These are phyloP conservation scores for Siniperca chuatsi DNA, from an alignment of 2,113 vertebrate genomes.

Conservation along the genomic window DNA sequence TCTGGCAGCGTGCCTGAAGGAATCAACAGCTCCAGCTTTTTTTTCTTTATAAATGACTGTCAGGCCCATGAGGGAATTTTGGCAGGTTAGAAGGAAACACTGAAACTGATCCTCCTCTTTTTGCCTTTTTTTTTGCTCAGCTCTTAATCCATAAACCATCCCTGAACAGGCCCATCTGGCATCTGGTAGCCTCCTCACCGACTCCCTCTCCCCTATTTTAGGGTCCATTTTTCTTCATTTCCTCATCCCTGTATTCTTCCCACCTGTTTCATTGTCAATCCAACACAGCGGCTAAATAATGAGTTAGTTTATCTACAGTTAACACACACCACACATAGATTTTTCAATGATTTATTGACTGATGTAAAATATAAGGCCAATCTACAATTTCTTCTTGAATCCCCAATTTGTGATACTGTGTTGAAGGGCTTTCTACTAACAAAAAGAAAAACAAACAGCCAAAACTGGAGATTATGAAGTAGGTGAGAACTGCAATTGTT, in stretches of 20 bases:
- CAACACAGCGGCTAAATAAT: constrained; percentile 1
- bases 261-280: constrained; percentile 1
- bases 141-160: constrained; percentile 81
- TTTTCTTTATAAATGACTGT: constrained; percentile 52
- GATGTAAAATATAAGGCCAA: background rate
- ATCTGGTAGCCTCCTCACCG: constrained; percentile 54
- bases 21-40: constrained; percentile 71
- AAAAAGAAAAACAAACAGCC: background rate
- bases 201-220: constrained; percentile 44
- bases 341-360: background rate
- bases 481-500: background rate
- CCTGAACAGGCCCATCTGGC: constrained; percentile 67
- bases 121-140: constrained; percentile 49
- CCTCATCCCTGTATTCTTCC: constrained; percentile 5
- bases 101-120: constrained; percentile 76
- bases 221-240: constrained; percentile 7
- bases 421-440: background rate
- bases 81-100: constrained; percentile 77
- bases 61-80: constrained; percentile 69
- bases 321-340: too few species aligned
- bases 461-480: background rate
- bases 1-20: constrained; percentile 72
- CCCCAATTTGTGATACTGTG: background rate
- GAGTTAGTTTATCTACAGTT: background rate
- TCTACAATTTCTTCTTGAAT: background rate